phyloP scores from a whole-genome alignment of 2,888 invertebrate genomes.

The Brachypalpus laphriformis region DNA sequence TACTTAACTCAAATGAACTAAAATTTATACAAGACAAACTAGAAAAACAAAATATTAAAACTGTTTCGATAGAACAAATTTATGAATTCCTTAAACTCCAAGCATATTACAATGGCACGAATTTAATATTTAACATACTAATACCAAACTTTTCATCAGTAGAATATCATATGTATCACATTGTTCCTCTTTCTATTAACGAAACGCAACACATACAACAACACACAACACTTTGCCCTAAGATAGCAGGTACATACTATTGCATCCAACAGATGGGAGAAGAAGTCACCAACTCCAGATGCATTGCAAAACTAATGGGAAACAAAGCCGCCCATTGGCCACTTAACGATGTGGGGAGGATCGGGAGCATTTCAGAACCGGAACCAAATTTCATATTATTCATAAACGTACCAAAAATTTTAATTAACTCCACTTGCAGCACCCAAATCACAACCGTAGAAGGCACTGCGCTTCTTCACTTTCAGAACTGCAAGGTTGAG shows the following conservation, averaged over 20 bases:
- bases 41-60: no score
- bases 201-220: neutral
- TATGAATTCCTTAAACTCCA: neutral
- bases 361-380: no score
- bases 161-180: no score
- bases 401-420: slow-evolving; percentile 28
- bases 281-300: neutral
- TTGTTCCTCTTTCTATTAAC: no score
- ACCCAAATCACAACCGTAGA: neutral
- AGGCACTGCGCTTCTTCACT: slow-evolving; percentile 28
- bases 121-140: neutral
- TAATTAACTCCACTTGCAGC: slow-evolving; percentile 41
- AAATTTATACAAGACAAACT: no score
- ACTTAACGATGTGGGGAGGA: no score
- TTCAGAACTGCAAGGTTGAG: slow-evolving; percentile 12
- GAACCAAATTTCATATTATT: slow-evolving; percentile 8
- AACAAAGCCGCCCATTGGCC: neutral
- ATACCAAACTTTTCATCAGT: neutral
- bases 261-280: neutral
- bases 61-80: neutral
- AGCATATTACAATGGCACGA: neutral
- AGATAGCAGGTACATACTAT: slow-evolving; percentile 4
- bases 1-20: neutral
- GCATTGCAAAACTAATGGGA: neutral
- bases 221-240: slow-evolving; percentile 8